phyloP scores from a whole-genome alignment of 2,113 vertebrate species.

The Choloepus hoffmanni region DNA sequence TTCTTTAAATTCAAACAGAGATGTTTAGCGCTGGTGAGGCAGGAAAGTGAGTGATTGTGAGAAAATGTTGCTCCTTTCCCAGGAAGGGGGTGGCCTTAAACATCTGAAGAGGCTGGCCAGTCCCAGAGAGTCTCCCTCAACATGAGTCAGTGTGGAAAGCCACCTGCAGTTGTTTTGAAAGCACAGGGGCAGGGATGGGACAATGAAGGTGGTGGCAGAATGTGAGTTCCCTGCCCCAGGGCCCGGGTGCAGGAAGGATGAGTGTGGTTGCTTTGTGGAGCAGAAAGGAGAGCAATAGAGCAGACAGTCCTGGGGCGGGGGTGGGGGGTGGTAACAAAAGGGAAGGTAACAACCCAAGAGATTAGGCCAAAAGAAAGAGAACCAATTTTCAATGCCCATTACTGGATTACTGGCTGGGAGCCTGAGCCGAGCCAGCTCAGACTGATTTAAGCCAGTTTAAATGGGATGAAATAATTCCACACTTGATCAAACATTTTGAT shows the following conservation, averaged over 20 bases:
- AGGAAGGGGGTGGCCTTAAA: background rate
- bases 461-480: background rate
- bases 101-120: background rate
- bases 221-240: background rate
- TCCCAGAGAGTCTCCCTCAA: background rate
- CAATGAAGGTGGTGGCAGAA: background rate
- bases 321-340: background rate
- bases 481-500: slow-evolving; percentile 13
- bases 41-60: background rate
- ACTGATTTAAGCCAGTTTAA: background rate
- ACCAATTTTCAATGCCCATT: background rate
- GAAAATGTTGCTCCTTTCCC: background rate
- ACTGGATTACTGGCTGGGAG: background rate
- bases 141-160: background rate
- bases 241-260: background rate
- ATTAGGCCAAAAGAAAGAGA: slow-evolving; percentile 3
- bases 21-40: background rate
- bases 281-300: background rate
- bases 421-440: background rate
- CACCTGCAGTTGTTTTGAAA: slow-evolving; percentile 34
- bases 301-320: background rate
- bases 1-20: background rate
- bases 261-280: background rate
- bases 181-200: background rate
- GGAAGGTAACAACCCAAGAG: background rate